Base-by-base conservation (phyloP, 2,888 invertebrate species). In the Cheilosia grossa region DNA sequence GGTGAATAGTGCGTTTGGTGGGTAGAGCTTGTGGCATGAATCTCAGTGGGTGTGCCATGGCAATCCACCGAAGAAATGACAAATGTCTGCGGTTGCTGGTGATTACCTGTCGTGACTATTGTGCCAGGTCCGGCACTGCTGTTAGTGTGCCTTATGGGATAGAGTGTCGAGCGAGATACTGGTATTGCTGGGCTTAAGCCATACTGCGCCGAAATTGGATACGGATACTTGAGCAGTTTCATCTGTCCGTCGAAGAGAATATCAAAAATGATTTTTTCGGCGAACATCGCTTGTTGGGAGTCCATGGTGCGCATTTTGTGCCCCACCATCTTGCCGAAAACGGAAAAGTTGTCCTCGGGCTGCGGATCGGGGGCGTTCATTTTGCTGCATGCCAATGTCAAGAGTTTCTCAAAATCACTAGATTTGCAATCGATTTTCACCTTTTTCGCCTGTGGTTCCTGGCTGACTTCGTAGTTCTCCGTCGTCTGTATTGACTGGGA, bases 171-270 rank as follows among this genome's bases (percentile, higher is more conserved):
- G 2, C 85, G 81, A 19, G 85, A 85, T 6, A 85, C 72, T 10
- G 81, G 81, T 9, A 85, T 70, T 44, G 81, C 54, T 17, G 40
- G n/a, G 67, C 63, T 79, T 24, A 67, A 51, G 21, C 66, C 78
- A 37, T 78, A 87, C 44, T 49, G 80, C n/a, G 63, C n/a, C 33
- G 73, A 3, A n/a, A 59, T 51, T n/a, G 70, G 40, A 13, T 72
- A 66, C 0, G 88, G 87, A 72, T 87, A 87, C 15, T 87, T 86
- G n/a, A 91, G 87, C 86, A 90, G 88, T 88, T 91, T 91, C 91
- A 92, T 91, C 88, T 92, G 91, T 2, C 91, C 91, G 86, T 92
- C 91, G 87, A 91, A 90, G 27, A 92, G 89, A 54, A 91, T 90
- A 87, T 92, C 92, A 9, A 89, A 90, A 56, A 92, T 92, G 15